Base-by-base conservation (phyloP, 2,888 invertebrate species). In the Acleris sparsana region DNA sequence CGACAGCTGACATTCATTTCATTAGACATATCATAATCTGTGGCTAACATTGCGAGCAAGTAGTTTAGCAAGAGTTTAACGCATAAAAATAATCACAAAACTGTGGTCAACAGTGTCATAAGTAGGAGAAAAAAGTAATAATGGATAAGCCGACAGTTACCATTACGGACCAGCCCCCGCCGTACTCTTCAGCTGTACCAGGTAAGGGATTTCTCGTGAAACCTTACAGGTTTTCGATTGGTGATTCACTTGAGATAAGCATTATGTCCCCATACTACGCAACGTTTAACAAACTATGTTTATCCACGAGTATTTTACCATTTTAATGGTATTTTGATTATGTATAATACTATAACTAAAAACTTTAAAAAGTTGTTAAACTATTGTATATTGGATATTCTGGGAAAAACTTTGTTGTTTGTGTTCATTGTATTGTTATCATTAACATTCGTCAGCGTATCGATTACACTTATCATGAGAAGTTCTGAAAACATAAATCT, bases 111-210 rank as follows among this genome's bases (percentile, higher is more conserved):
- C 25, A 62, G 56, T 53, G 51, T 52, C 18, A 33, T 43, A 55
- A 62, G 25, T 53, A 39, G 43, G 5, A n/a, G 22, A 22, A 46
- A 56, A 53, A 39, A 58, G 57, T 71, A 65, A 87, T 75, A 69
- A 90, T 89, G 89, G 91, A 90, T 53, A 87, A 91, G 70, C 85
- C 87, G 29, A 82, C 81, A 44, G 80, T 88, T 69, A 82, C 81
- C 44, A 80, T 88, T 69, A 90, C 80, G 39, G 92, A 87, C 44
- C 89, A 87, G 62, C 94, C 94, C 13, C 94, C 94, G 1, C 93
- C 93, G 6, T 94, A 94, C 75, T 93, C 93, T 0, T 93, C 93
- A 18, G 75, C 86, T 17, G 72, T 83, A 64, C 80, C 84, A 81
- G 86, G 92, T 91, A 80, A 77, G 73, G 56, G 46, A 18, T 61